Percentiles rank a stretch among this genome's conserved stretches.
Evolutionary conservation across 2,113 vertebrate genomes (phyloP).

Genomic region (Okapia johnstoni): DNA sequence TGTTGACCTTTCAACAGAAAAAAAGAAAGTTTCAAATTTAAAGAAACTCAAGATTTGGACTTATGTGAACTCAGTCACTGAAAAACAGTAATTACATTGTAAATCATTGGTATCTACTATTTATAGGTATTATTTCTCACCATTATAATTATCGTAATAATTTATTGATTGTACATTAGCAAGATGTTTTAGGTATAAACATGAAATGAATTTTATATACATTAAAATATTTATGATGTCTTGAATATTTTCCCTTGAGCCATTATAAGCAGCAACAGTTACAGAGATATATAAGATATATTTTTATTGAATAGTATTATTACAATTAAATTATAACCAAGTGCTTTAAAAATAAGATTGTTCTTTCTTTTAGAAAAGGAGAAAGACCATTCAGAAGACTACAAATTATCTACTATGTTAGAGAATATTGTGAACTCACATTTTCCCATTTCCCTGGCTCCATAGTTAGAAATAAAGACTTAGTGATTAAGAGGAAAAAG

Average conservation of each 20-base stretch:
- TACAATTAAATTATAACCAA: neutral
- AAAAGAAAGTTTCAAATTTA: neutral
- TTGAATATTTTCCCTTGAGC: neutral
- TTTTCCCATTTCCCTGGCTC: neutral
- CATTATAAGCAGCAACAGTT: neutral
- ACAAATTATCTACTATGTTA: neutral
- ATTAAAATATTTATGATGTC: neutral
- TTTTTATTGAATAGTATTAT: neutral
- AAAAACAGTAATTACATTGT: neutral
- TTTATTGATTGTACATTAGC: neutral
- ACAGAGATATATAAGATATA: neutral
- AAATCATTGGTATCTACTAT: neutral
- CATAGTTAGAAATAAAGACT: neutral
- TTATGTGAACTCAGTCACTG: neutral
- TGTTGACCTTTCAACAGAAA: neutral
- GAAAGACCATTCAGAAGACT: neutral
- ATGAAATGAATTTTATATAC: neutral
- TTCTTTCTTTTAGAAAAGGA: neutral
- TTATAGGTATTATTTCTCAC: neutral
- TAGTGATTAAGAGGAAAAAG: neutral
- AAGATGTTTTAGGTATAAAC: neutral
- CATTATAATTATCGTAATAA: neutral
- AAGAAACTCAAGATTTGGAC: neutral
- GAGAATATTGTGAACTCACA: neutral
- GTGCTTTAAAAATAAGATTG: neutral